Base-by-base conservation (phyloP, 2,113 vertebrate species). In the Himantopus leucocephalus region DNA sequence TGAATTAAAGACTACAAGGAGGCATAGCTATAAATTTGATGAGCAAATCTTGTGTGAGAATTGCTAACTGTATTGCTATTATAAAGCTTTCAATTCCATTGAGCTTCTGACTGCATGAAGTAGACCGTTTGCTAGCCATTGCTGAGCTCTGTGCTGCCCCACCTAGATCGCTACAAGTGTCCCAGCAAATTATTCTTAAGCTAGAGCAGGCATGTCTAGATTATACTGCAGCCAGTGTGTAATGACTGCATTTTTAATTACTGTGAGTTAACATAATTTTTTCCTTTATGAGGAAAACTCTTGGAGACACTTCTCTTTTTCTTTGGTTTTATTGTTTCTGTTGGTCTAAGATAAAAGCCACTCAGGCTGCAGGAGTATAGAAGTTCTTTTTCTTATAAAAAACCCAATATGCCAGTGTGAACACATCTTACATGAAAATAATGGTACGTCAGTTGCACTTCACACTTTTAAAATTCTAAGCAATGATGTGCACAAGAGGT, bases 191-290 rank as follows among this genome's bases (percentile, higher is more conserved):
- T 66, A 62, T 55, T 85, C 30, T 85, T 18, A 70, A 86, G 55
- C 95, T 95, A 96, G 95, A 96, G 82, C 64, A 67, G 93, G 60
- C 93, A 94, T 71, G 94, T 87, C 91, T 81, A 39, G 68, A 45
- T 92, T 66, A 92, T 85, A 59, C 68, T 84, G 50, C 60, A 92
- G 83, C 60, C 86, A 35, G 17, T 96, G 86, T 94, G 86, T 96
- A 96, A 96, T 96, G 95, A 96, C 95, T 95, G 83, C 60, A 59
- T 92, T 80, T 91, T 94, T 96, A 96, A 96, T 96, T 96, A 87
- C 91, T 84, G 41, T 77, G 60, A 84, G 91, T 74, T 96, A 95
- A 92, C 50, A 55, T 92, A 94, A 91, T 88, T 93, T 95, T 96
- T 96, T 96, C 92, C 90, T 88, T 95, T 92, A 92, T 95, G 92